Conservation (phyloP, 1,140 invertebrate genomes). For the Scaptomyza pallida region DNA sequence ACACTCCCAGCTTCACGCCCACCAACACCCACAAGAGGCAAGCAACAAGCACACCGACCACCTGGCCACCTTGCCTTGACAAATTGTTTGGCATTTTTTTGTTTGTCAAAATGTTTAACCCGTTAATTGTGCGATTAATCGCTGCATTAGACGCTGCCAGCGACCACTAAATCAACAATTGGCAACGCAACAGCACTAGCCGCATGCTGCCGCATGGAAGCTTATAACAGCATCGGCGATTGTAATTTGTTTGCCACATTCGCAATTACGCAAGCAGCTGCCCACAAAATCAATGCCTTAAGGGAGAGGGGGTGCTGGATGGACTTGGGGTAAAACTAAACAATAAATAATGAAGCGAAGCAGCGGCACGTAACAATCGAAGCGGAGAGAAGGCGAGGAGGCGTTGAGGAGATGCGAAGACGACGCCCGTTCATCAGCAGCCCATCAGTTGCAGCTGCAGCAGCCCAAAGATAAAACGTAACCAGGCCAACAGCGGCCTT, state of each 20-base stretch:
- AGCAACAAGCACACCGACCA: constrained; percentile 10
- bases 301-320: neutral
- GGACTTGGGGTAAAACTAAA: constrained; percentile 2
- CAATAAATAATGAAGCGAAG: constrained; percentile 52
- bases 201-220: constrained; percentile 13
- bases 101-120: constrained; percentile 72
- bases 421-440: constrained; percentile 49
- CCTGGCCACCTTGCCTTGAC: constrained; percentile 42
- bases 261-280: constrained; percentile 47
- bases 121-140: constrained; percentile 74
- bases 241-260: constrained; percentile 53
- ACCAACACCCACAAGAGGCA: constrained; percentile 42
- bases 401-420: too few relatives aligned
- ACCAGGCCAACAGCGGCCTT: constrained; percentile 24
- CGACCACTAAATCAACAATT: constrained; percentile 72
- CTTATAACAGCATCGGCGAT: constrained; percentile 22
- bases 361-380: constrained; percentile 50
- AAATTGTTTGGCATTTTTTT: constrained; percentile 59
- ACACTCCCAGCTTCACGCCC: too few relatives aligned
- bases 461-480: constrained; percentile 4
- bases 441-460: constrained; percentile 37
- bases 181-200: constrained; percentile 46
- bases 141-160: constrained; percentile 52
- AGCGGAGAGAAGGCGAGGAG: constrained; percentile 6
- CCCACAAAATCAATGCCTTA: constrained; percentile 23